Base-by-base conservation (phyloP, 2,888 invertebrate species). In the Tetramorium bicarinatum region DNA sequence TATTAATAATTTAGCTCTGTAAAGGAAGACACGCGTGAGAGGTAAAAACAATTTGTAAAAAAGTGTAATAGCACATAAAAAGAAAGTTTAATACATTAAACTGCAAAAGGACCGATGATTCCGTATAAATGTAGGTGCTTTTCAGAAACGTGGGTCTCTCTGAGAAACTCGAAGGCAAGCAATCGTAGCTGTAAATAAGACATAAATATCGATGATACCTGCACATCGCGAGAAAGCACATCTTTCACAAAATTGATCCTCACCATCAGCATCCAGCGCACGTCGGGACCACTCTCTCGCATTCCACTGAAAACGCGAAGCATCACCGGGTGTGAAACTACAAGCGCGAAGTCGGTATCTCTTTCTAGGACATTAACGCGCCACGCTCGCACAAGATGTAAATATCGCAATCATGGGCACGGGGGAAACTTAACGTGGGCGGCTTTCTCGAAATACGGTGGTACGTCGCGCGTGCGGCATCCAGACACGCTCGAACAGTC, bases 401-500 rank as follows among this genome's bases (percentile, higher is more conserved):
- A 75, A 75, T 75, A 75, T 75, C 62, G 75, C 75, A 75, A 75
- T 75, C 75, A 62, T 34, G 75, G 47, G 34, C 62, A 62, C 62
- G 34, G 61, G 61, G 44, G 74, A 34, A 56, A 75, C 74, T 75
- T 75, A 75, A 61, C 74, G 75, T 52, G 29, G 61, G 62, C 21
- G 34, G 62, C 62, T 47, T 47, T 66, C 75, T 75, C 75, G 47
- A 75, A 75, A 75, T 75, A 75, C 54, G 71, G 67, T 7, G 67
- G 54, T 38, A 54, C 47, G 34, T 75, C 75, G 74, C 74, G 47
- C 71, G 75, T 38, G 56, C 34, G 62, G 62, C 61, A 13, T 29
- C 47, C 82, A 85, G 89, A 88, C 87, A 86, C 85, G 88, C 84
- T 86, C 85, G 87, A 90, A 87, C 88, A 88, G 88, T 88, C 84